A percentile compares a stretch with the other conserved stretches of the same genome.
Evolutionary conservation across 2,113 vertebrate species (phyloP).

Genomic region (Hylia prasina): DNA sequence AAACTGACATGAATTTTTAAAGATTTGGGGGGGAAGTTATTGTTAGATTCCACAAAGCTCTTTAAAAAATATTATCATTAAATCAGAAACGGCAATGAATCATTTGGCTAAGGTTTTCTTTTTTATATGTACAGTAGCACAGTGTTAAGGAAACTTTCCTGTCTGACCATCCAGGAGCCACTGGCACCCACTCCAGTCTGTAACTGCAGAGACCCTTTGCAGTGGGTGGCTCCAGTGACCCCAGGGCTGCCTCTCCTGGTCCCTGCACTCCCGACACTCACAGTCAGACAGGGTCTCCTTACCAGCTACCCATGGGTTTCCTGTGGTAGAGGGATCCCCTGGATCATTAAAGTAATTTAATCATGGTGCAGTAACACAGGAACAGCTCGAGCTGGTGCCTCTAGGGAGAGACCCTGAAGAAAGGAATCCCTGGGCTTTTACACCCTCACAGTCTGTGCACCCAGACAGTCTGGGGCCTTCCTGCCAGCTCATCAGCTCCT

Average conservation of each 20-base stretch:
- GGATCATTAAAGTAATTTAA: background rate
- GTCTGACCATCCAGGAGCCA: background rate
- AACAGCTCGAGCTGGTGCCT: background rate
- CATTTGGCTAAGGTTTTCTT: background rate
- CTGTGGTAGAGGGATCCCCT: rapidly evolving
- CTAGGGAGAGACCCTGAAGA: background rate
- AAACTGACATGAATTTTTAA: background rate
- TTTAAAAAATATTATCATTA: background rate
- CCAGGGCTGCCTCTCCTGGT: rapidly evolving
- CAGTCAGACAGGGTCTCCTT: background rate
- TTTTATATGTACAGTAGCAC: background rate
- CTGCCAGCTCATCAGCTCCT: background rate
- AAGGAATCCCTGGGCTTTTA: background rate
- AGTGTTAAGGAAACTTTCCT: background rate
- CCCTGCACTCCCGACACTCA: background rate
- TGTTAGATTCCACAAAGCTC: background rate
- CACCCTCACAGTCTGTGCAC: background rate
- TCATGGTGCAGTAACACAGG: background rate
- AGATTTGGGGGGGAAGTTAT: background rate
- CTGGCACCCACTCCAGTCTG: background rate
- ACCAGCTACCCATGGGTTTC: background rate
- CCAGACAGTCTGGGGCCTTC: background rate
- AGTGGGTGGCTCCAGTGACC: background rate
- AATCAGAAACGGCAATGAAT: background rate
- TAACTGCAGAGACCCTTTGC: background rate